Percentiles rank a stretch among this genome's conserved stretches.
These are phyloP conservation scores for Orcinus orca DNA, from an alignment of 2,113 vertebrate genomes.

Conservation along the genomic window DNA sequence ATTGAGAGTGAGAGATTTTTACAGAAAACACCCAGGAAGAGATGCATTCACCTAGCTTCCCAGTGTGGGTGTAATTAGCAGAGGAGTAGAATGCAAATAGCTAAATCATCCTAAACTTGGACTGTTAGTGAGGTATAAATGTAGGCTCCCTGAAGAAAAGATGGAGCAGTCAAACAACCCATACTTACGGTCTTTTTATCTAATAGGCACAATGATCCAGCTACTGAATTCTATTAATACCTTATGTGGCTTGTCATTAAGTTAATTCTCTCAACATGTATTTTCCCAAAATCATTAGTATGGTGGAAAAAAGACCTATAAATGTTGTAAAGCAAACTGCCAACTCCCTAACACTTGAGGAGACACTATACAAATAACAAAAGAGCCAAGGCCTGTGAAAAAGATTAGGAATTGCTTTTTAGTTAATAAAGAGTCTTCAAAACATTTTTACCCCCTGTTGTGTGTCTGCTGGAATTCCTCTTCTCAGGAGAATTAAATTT, in stretches of 20 bases:
- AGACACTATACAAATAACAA: background rate
- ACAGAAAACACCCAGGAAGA: slow-evolving; percentile 14
- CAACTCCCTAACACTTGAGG: background rate
- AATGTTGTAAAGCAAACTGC: background rate
- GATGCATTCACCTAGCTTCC: background rate
- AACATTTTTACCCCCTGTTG: background rate
- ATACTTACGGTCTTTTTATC: background rate
- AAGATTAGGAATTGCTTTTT: background rate
- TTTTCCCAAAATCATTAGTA: background rate
- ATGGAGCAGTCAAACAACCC: background rate
- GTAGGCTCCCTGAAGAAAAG: background rate
- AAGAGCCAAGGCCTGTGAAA: background rate
- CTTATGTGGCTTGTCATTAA: background rate
- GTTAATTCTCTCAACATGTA: background rate
- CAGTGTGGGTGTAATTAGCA: slow-evolving; percentile 34
- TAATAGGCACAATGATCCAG: background rate
- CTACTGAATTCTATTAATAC: slow-evolving; percentile 23
- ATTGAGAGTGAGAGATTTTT: background rate
- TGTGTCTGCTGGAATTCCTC: slow-evolving; percentile 39
- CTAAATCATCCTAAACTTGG: background rate
- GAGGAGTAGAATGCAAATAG: slow-evolving; percentile 32
- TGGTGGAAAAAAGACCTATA: background rate
- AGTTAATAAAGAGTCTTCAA: slow-evolving; percentile 2
- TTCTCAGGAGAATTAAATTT: slow-evolving; percentile 43
- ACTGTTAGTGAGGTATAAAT: slow-evolving; percentile 40